Percentiles rank a stretch among this genome's conserved stretches.
These are phyloP conservation scores for Peromyscus polionotus DNA, from an alignment of 2,113 vertebrate species.

Conservation along the genomic window DNA sequence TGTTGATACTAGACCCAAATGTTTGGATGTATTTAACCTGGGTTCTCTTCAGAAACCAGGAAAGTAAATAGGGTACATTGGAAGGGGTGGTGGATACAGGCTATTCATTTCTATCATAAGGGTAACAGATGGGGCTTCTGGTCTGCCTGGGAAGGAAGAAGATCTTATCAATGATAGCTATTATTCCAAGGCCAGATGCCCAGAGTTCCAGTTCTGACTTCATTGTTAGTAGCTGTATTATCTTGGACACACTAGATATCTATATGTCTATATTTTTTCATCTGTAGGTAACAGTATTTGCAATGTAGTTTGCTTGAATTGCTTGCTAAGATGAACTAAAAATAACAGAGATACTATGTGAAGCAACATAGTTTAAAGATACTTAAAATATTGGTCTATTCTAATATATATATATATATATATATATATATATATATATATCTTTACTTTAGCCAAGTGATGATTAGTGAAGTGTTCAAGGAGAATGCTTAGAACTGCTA, in stretches of 20 bases:
- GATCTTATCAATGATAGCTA: not conserved
- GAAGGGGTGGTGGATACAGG: not conserved
- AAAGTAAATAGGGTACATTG: not conserved
- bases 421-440: no score
- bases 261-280: not conserved
- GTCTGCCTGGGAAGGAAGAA: not conserved
- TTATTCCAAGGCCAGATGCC: not conserved
- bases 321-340: no score
- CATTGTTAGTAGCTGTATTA: not conserved
- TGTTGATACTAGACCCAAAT: not conserved
- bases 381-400: no score
- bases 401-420: no score
- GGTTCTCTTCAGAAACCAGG: not conserved
- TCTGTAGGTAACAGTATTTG: not conserved
- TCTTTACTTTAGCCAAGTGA: not conserved
- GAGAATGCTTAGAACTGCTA: not conserved
- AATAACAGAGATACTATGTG: no score
- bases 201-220: constrained; percentile 12
- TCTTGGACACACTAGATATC: not conserved
- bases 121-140: not conserved
- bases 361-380: no score
- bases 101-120: not conserved
- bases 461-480: not conserved
- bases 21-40: not conserved
- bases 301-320: not conserved